phyloP scores from a whole-genome alignment of 2,797 vertebrate species.

The Acropternis orthonyx region DNA sequence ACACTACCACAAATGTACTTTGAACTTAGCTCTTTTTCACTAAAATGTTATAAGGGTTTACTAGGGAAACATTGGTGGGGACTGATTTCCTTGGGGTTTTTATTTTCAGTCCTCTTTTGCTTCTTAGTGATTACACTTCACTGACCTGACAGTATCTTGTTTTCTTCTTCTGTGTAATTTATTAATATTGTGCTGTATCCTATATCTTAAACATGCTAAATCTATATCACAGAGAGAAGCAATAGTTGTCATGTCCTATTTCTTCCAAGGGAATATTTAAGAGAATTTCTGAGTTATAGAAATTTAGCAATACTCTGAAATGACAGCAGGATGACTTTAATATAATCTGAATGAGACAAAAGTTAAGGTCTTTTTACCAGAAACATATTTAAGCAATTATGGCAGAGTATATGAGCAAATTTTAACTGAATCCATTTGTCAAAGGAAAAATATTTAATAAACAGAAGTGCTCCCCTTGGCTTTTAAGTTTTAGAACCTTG shows the following conservation, averaged over 20 bases:
- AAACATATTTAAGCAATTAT: not conserved
- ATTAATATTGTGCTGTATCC: not conserved
- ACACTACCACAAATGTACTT: not conserved
- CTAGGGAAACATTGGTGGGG: not conserved
- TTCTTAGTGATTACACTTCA: not conserved
- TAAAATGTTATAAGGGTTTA: not conserved
- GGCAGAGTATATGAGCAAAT: not conserved
- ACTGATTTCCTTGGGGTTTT: not conserved
- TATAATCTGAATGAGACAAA: not conserved
- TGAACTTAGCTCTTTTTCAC: not conserved
- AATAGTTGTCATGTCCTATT: not conserved
- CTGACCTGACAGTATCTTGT: not conserved
- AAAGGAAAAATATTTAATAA: not conserved
- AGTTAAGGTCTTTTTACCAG: not conserved
- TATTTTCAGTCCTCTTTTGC: not conserved
- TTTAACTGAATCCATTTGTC: not conserved
- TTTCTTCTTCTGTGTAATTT: not conserved
- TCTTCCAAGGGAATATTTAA: not conserved
- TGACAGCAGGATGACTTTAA: not conserved
- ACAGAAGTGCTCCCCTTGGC: not conserved
- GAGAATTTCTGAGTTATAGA: not conserved
- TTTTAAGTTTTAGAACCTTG: not conserved
- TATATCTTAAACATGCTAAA: not conserved
- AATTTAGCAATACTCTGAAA: not conserved
- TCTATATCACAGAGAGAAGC: not conserved